Base-by-base conservation (phyloP, 2,113 vertebrate genomes). In the Hippocampus zosterae region DNA sequence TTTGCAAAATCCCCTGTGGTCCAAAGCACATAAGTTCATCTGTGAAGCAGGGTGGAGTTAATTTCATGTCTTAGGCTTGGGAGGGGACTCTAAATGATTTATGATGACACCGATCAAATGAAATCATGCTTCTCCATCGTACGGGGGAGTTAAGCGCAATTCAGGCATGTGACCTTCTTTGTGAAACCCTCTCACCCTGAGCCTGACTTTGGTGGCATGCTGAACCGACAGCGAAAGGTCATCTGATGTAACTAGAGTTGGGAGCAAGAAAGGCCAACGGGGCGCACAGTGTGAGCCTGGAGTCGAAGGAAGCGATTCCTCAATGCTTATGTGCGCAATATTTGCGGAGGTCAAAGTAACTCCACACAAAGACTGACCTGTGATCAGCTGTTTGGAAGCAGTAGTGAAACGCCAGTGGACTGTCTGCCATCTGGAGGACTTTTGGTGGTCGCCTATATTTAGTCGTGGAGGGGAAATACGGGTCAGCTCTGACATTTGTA, bases 171-270 rank as follows among this genome's bases (percentile, higher is more conserved):
- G 84, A 86, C 83, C 86, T 91, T 92, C 80, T 81, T 64, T 72
- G 70, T 83, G 42, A 42, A 25, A 76, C 68, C 70, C 48, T 64
- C 41, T 75, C 65, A 72, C 70, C 79, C 64, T 67, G 63, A 61
- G 72, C 69, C 64, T 83, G 84, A 79, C 87, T 84, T 66, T 13
- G 29, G 63, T 78, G 84, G 85, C 65, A 59, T 44, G 78, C 76
- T 55, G 76, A 59, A 62, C 80, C 21, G 37, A 67, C 40, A 65
- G 65, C 78, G 61, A 91, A 94, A 95, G 92, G 92, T 91, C 90
- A 78, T 21, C 63, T 70, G 67, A 77, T 94, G 94, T 94, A 95
- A 96, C 83, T 75, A 74, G 88, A 94, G 86, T 84, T 89, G 82
- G 61, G 63, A 57, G 44, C 81, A 73, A 71, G 84, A 92, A 95